Evolutionary conservation across 2,113 vertebrate genomes (phyloP).

Genomic region (Formicarius rufipectus): DNA sequence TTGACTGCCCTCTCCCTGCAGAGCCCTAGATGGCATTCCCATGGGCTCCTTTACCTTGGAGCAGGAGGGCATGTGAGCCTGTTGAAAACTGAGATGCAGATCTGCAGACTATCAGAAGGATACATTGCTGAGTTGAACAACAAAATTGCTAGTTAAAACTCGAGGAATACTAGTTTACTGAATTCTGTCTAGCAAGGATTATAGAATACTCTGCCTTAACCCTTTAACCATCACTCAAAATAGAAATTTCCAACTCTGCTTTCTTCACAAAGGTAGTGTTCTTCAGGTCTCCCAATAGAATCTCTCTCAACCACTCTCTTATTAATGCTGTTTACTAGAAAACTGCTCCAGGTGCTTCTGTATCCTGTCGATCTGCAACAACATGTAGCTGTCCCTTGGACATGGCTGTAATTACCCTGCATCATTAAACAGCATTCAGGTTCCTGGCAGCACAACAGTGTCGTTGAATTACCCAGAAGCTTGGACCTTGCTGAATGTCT

Average conservation of each 20-base stretch:
- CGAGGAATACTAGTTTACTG: not conserved
- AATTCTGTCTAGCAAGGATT: not conserved
- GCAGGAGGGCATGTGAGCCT: rapidly evolving
- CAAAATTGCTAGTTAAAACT: not conserved
- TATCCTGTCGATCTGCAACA: not conserved
- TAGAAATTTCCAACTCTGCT: not conserved
- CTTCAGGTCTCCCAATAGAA: not conserved
- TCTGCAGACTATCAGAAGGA: not conserved
- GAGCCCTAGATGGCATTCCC: not conserved
- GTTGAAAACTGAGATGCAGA: not conserved
- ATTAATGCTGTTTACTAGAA: not conserved
- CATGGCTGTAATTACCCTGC: not conserved
- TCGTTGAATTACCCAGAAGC: not conserved
- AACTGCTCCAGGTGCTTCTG: not conserved
- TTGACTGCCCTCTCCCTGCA: not conserved
- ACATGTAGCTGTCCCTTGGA: not conserved
- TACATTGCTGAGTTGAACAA: not conserved
- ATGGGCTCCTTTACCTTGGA: not conserved
- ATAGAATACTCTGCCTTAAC: not conserved
- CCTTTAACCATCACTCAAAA: not conserved
- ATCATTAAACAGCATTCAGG: not conserved
- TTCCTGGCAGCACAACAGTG: not conserved
- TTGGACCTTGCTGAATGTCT: not conserved
- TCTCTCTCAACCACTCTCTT: not conserved
- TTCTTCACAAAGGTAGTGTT: not conserved